Base-by-base conservation (phyloP, 35 echinoderm and acorn worm species). In the Holothuria glaberrima region DNA sequence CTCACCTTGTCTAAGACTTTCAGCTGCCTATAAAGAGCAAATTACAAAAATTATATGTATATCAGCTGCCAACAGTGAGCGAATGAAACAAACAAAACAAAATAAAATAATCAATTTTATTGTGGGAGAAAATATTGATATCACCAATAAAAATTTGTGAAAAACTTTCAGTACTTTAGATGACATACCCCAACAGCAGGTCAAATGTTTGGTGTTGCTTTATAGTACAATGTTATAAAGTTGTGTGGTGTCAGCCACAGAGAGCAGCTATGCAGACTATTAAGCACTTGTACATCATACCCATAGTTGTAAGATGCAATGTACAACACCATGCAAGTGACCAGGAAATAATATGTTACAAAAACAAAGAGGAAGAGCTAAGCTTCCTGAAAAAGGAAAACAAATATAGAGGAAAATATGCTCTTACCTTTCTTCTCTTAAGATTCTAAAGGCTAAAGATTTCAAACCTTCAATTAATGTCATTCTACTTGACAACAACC, bases 1-100 rank as follows among this genome's bases (percentile, higher is more conserved):
- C 80, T 84, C 80, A 22, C 80, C 80, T 84, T 62, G 61, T 38
- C 80, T 59, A 18, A 84, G 80, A 57, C 33, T 33, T 62, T 84
- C 80, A 61, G 80, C 26, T 30, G 80, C 59, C 80, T 84, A 41
- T 7, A 41, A 41, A 54, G 50, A 54, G 50, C 12, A 33, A 33
- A 69, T 6, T 41, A 41, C 36, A 41, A 41, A 41, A 41, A 41
- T 41, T 41, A n/a, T n/a, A n/a, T n/a, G n/a, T n/a, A n/a, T n/a
- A n/a, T 83, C 79, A 59, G 79, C 21, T 28, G 79, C 58, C 79
- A 58, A n/a, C n/a, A n/a, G n/a, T 5, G 44, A 46, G 44, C 10
- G 44, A 46, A 3, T n/a, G n/a, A n/a, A 41, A 41, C 36, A 69
- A 12, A 12, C 9, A 21, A 17, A 33, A 69, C 3, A 69, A 69